Percentiles rank a stretch among this genome's conserved stretches.
Evolutionary conservation across 2,113 vertebrate species (phyloP).

Genomic region (Argyrosomus japonicus): DNA sequence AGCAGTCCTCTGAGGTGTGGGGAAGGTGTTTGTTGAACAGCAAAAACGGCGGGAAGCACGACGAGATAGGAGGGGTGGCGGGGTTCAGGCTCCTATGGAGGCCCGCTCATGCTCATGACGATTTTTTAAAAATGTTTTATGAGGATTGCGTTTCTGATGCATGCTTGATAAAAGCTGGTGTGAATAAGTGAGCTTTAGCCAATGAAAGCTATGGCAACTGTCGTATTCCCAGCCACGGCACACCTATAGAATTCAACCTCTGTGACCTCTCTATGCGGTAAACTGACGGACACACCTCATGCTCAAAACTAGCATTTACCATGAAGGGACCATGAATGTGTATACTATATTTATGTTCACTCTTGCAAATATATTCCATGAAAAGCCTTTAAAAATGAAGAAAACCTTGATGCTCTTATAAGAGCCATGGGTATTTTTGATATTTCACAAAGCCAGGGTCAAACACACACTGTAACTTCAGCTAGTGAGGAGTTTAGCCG

Average conservation of each 20-base stretch:
- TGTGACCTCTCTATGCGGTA: neutral
- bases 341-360: neutral
- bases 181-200: neutral
- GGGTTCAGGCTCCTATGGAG: neutral
- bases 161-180: neutral
- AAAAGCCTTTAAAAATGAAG: neutral
- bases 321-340: neutral
- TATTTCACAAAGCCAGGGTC: neutral
- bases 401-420: neutral
- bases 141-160: neutral
- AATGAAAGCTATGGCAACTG: no score
- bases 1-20: slow-evolving; percentile 44
- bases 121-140: neutral
- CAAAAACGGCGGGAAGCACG: slow-evolving; percentile 34
- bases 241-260: neutral
- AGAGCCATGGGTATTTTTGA: neutral
- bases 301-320: neutral
- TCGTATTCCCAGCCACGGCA: neutral
- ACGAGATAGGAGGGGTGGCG: slow-evolving; percentile 13
- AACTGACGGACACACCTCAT: neutral
- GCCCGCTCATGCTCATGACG: neutral
- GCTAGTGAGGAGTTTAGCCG: neutral
- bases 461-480: neutral
- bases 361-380: neutral
- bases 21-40: slow-evolving; percentile 36